phyloP scores from a whole-genome alignment of 2,888 invertebrate genomes.

The Machimus atricapillus region DNA sequence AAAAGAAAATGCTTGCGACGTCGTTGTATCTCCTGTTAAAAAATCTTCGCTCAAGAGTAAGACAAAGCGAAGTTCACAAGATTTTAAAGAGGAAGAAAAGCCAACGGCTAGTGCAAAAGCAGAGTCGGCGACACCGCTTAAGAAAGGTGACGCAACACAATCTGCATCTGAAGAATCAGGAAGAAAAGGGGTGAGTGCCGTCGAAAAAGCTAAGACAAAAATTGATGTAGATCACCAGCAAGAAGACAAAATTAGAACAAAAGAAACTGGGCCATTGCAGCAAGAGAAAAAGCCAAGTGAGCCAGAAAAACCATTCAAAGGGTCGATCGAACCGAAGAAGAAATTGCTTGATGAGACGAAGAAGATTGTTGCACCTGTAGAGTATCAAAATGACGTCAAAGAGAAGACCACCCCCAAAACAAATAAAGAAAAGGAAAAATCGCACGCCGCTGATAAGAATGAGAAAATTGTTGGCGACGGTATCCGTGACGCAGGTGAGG shows the following conservation, averaged over 20 bases:
- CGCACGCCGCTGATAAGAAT: constrained; percentile 16
- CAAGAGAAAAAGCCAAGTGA: constrained; percentile 42
- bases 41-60: constrained; percentile 24
- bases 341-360: neutral
- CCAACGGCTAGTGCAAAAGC: neutral
- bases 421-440: constrained; percentile 1
- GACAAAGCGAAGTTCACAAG: constrained; percentile 44
- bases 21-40: neutral
- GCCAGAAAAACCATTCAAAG: constrained; percentile 41
- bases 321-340: constrained; percentile 37
- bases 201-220: neutral
- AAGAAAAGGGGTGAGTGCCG: constrained; percentile 22
- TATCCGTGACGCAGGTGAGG: constrained; percentile 20
- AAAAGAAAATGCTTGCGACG: constrained; percentile 41
- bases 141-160: constrained; percentile 46
- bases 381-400: constrained; percentile 2
- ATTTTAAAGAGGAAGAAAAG: constrained; percentile 48
- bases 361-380: neutral
- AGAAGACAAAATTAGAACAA: constrained; percentile 43
- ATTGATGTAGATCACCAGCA: constrained; percentile 40
- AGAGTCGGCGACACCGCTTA: constrained; percentile 30
- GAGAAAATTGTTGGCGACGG: constrained; percentile 21
- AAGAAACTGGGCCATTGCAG: constrained; percentile 43
- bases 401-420: constrained; percentile 48
- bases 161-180: constrained; percentile 44